Evolutionary conservation across 2,113 vertebrate genomes (phyloP).

Genomic region (Sciurus niger): DNA sequence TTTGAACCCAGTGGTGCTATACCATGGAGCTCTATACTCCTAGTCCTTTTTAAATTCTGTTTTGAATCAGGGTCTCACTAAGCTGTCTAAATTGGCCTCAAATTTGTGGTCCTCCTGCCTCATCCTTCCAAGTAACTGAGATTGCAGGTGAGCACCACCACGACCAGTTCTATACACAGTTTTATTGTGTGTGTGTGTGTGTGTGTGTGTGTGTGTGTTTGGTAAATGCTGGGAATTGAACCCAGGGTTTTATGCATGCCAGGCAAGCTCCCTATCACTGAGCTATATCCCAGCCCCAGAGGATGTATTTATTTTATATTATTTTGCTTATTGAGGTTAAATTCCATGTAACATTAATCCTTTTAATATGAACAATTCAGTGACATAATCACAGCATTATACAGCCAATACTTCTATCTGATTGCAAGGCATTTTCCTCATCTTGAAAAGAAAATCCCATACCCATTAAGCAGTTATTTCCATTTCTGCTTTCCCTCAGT

Average conservation of each 20-base stretch:
- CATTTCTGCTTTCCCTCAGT: background rate
- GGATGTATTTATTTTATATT: background rate
- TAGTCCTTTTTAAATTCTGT: no score
- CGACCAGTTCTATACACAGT: background rate
- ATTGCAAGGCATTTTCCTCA: background rate
- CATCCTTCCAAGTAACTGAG: no score
- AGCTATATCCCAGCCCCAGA: background rate
- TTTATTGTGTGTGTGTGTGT: background rate
- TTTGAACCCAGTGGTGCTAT: no score
- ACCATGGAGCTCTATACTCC: no score
- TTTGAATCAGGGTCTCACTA: no score
- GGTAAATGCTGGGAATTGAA: background rate
- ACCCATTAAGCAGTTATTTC: background rate
- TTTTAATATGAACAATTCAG: background rate
- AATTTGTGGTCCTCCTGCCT: no score
- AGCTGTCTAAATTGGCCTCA: no score
- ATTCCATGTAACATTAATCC: background rate
- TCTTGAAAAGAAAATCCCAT: background rate
- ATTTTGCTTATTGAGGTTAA: conserved; percentile 23
- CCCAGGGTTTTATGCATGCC: no score
- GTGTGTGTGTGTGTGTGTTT: no score
- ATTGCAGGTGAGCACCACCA: no score
- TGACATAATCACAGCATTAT: background rate
- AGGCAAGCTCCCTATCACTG: background rate
- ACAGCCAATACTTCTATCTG: background rate